Base-by-base conservation (phyloP, 2,888 invertebrate genomes). In the Selenia dentaria region DNA sequence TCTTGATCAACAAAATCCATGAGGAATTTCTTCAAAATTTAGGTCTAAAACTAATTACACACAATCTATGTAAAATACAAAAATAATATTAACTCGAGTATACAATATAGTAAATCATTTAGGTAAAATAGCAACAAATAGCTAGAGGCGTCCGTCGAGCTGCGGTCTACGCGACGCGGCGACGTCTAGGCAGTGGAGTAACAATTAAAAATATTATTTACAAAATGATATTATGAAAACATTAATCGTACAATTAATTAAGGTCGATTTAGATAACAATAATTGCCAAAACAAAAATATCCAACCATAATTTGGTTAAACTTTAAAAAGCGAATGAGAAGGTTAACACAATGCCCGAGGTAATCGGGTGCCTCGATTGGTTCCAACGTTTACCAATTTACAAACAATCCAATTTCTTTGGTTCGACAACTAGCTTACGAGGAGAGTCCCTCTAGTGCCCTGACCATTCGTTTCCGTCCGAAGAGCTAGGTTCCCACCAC, bases 61-160 rank as follows among this genome's bases (percentile, higher is more conserved):
- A 67, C 65, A 59, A 60, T 71, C 61, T 60, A 69, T 68, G 70
- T 71, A 54, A 70, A n/a, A 67, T 70, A 74, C 59, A 78, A 70
- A 70, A 70, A 70, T 70, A 70, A 74, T 68, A 64, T 65, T 64
- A 73, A 71, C 69, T 65, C 70, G 59, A 65, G 62, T 70, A 73
- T 59, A 70, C 6, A 64, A 65, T 59, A 65, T 57, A 65, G 58
- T 67, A 69, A 68, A 70, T 78, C 71, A 71, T 68, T 67, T 47
- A 57, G 68, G 70, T 74, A 68, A 67, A 64, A 67, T 64, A 51
- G 57, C 56, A 64, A 62, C 45, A 59, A 16, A 13, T 31, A 14
- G 45, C 41, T 57, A 51, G 61, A 55, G 60, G 2, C 22, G 22
- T 8, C 22, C 2, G 8, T 22, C 8, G 55, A 60, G 49, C 58